Evolutionary conservation across 2,888 invertebrate genomes (phyloP).

Genomic region (Conops quadrifasciatus): DNA sequence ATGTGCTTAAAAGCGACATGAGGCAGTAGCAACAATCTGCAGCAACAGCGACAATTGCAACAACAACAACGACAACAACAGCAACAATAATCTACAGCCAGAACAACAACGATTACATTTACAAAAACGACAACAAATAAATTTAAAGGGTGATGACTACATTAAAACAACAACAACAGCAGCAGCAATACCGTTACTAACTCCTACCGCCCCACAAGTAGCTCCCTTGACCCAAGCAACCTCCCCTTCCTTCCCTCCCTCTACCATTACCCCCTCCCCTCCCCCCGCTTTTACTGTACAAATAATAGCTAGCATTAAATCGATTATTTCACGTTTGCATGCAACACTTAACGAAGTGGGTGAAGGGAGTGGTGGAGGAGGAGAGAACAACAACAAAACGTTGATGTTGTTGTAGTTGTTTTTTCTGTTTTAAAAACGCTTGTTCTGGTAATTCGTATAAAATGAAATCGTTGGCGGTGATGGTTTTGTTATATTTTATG

Average conservation of each 20-base stretch:
- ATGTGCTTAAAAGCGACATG: conserved; percentile 29
- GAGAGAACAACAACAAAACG: no score
- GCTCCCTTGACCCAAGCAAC: no score
- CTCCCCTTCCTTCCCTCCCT: no score
- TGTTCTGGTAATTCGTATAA: conserved; percentile 13
- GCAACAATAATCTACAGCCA: background rate
- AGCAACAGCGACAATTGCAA: conserved; percentile 23
- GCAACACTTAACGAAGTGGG: no score
- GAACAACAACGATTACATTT: background rate
- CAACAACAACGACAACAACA: conserved; percentile 24
- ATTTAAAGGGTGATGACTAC: background rate
- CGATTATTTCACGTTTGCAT: no score
- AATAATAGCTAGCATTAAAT: no score
- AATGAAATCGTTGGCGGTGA: conserved; percentile 17
- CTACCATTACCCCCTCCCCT: no score
- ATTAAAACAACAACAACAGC: no score
- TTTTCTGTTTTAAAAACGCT: background rate
- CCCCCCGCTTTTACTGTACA: no score
- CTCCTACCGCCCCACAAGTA: background rate
- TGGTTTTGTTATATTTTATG: conserved; percentile 8
- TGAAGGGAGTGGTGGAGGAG: no score
- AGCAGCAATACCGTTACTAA: background rate
- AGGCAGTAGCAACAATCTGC: conserved; percentile 41
- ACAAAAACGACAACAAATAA: background rate
- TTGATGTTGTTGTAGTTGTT: no score